Percentiles rank a stretch among this genome's conserved stretches.
phyloP scores from a whole-genome alignment of 2,888 invertebrate species.

The Stramonita haemastoma region DNA sequence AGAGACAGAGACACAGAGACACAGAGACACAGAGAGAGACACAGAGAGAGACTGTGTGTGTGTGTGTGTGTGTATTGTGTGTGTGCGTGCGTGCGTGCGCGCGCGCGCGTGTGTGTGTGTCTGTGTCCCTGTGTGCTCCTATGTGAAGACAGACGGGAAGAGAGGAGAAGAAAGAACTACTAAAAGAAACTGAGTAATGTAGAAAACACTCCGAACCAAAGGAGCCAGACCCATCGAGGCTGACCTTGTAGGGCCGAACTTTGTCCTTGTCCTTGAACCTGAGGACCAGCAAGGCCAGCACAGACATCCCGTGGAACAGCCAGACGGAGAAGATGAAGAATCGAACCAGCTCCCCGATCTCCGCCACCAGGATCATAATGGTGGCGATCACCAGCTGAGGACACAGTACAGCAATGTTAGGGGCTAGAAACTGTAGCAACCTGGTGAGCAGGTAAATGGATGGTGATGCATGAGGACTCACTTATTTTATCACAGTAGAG shows the following conservation, averaged over 20 bases:
- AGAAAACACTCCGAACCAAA: too few relatives aligned
- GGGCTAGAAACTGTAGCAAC: too few relatives aligned
- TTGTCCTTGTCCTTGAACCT: conserved; percentile 57
- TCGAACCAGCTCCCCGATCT: conserved; percentile 50
- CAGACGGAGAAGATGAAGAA: conserved; percentile 62
- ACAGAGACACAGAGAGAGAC: neutral
- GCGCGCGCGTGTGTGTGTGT: too few relatives aligned
- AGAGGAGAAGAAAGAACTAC: too few relatives aligned
- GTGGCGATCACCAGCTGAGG: conserved; percentile 52
- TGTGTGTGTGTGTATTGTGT: neutral
- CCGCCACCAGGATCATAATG: conserved; percentile 51
- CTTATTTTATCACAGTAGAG: neutral
- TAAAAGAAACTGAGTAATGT: too few relatives aligned
- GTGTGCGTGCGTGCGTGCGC: neutral
- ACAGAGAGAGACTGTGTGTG: neutral
- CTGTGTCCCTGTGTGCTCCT: too few relatives aligned
- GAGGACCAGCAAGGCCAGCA: conserved; percentile 56
- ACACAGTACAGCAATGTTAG: neutral
- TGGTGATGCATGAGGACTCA: too few relatives aligned
- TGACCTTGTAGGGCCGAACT: conserved; percentile 57
- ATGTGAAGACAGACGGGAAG: too few relatives aligned
- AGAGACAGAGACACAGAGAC: too few relatives aligned
- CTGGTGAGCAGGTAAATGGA: too few relatives aligned
- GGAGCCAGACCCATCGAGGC: neutral
- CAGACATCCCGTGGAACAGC: conserved; percentile 58